These are phyloP conservation scores for human DNA, from an alignment of 2,113 vertebrate species.

Conservation along the genomic window GRCh38 chr11:132536001-132536500, in stretches of 20 bases:
- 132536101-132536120: background rate
- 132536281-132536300: background rate
- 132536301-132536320: background rate
- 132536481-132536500: slow-evolving; percentile 41
- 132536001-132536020: background rate
- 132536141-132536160: background rate
- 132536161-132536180: no score
- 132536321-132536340: background rate
- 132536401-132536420: background rate
- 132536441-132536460: background rate
- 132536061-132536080: accelerated
- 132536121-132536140: background rate
- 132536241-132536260: background rate
- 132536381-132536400: background rate
- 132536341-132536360: background rate
- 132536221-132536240: background rate
- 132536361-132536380: background rate
- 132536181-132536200: background rate
- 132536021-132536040: background rate
- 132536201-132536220: background rate
- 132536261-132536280: background rate
- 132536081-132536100: background rate
- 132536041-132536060: background rate
- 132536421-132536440: slow-evolving; percentile 14
- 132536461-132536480: slow-evolving; percentile 45